Evolutionary conservation across 2,797 vertebrate species (phyloP), one percentile per base, ranked within the genome.

Genomic region (Myotis pilosus): DNA sequence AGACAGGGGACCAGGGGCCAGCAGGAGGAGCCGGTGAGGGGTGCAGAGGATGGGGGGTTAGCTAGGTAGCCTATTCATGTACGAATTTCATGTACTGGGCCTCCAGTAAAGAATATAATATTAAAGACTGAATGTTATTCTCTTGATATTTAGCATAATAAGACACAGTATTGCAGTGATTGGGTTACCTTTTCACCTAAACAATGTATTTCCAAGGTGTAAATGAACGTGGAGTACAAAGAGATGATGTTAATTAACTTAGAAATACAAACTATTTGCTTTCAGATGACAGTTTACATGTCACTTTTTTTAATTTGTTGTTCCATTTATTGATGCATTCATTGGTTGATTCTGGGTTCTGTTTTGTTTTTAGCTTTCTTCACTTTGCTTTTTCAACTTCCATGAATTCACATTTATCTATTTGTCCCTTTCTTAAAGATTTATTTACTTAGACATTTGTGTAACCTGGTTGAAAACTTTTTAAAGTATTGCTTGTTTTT

Each of bases 231-330:
- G 55, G 51, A 79, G 6, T 92, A 9, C 75, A 92, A 82, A 87
- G 79, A 88, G 51, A 69, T 85, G 82, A 78, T 88, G 78, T 91
- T 96, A 79, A 90, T 92, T 95, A 92, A 93, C 71, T 87, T 94
- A 28, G 47, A 95, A 90, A 85, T 94, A 66, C 28, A 33, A 74
- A 64, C 23, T 64, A 0, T 71, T 92, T 3, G 1, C 79, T 69
- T 92, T 85, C n/a, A 89, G 66, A 41, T 89, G 92, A 87, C 71
- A 44, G 36, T 72, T 95, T 55, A 57, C 72, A 10, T 81, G 55
- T 80, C 66, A 55, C 19, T 84, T 95, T 62, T 28, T 15, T 6
- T 6, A 30, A 30, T 62, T 62, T 62, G 25, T 60, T 60, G 28
- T 62, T 62, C 28, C 28, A 62, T 62, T 62, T 62, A 62, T 62